Conservation (phyloP, 2,113 vertebrate species). For the Alethe castanea region DNA sequence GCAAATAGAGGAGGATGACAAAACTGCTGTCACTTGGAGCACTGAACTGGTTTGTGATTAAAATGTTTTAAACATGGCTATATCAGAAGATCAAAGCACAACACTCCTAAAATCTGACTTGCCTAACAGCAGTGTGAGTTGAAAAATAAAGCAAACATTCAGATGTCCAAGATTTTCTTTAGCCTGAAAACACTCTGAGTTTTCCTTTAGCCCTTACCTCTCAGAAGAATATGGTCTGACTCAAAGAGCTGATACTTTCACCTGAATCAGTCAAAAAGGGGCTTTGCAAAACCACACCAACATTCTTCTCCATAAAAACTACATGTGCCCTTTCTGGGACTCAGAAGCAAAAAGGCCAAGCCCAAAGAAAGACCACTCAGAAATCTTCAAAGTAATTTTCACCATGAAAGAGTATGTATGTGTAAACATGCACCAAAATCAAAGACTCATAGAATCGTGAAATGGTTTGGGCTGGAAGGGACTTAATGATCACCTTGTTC, state of each 20-base stretch:
- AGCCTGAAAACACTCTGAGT: background rate
- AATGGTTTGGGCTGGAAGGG: background rate
- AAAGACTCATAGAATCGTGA: background rate
- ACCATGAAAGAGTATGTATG: fast-evolving
- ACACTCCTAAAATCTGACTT: background rate
- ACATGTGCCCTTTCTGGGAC: fast-evolving
- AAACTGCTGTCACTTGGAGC: background rate
- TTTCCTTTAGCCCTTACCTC: background rate
- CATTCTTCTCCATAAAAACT: background rate
- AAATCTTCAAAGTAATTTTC: background rate
- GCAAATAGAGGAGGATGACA: background rate
- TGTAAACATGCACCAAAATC: background rate
- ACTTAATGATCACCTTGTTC: background rate
- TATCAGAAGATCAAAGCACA: background rate
- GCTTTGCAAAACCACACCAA: background rate
- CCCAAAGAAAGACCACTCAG: background rate
- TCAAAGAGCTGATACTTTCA: background rate
- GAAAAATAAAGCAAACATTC: background rate
- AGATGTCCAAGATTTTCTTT: background rate
- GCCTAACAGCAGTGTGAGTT: background rate
- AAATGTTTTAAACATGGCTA: background rate
- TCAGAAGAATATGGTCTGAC: background rate
- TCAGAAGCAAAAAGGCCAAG: background rate
- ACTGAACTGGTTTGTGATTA: background rate
- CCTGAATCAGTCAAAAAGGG: background rate